Evolutionary conservation across 2,888 invertebrate genomes (phyloP), one percentile per base, ranked within the genome.

Genomic region (Lingula anatina): DNA sequence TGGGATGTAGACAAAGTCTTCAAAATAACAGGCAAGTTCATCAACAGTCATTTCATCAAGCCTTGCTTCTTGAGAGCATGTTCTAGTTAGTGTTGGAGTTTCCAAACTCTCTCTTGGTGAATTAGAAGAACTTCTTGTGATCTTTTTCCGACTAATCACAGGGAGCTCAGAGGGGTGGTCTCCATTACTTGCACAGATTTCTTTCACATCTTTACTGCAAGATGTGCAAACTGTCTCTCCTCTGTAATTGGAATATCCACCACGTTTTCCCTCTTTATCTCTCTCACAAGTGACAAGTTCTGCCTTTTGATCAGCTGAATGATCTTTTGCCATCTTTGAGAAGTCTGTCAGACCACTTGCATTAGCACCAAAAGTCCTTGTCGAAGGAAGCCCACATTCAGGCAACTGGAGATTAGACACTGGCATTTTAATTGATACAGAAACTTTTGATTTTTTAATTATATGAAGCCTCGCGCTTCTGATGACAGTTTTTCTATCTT

Each of bases 1-100:
- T 60, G 94, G 94, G 81, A 95, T 93, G 82, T 94, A 89, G 61
- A 94, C 90, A 80, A 90, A 86, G 56, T 91, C 89, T 79, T 95
- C 94, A 78, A 95, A 92, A 79, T 95, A 95, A 76, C 91, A 88
- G 54, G 94, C 93, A 65, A 95, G 81, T 80, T 95, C 95, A 76
- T 92, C 91, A 65, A 93, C 93, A 42, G 90, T 91, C 46, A 91
- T 85, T 81, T 94, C 93, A 64, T 81, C 81, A 24, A 84, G 82
- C 60, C 84, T 79, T 3, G 87, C 88, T 75, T 92, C 88, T 64
- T 88, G 87, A 0, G 91, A 90, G 76, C 91, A 91, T 4, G 76
- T 53, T 21, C 31, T 9, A 31, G 9, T 9, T 12, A 31, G 9
- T 15, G 9, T 9, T 31, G 9, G 9, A 12, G 9, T 15, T 9